These are phyloP conservation scores for Hippopotamyrus pictus DNA, from an alignment of 2,797 vertebrate genomes.

Conservation along the genomic window DNA sequence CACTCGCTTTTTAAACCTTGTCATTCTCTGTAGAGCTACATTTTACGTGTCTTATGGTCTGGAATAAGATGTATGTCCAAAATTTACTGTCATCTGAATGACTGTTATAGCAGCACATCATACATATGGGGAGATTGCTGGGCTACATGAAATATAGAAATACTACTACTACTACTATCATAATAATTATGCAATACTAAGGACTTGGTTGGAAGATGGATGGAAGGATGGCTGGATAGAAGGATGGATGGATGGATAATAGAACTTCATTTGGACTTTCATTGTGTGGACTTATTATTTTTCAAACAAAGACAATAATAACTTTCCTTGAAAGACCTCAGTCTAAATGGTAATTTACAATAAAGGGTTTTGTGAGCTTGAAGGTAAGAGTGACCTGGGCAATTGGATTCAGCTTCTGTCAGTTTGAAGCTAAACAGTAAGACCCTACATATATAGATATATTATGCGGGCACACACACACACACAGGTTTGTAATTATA, in stretches of 20 bases:
- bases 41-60: neutral
- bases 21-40: neutral
- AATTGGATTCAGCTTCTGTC: neutral
- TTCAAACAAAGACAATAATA: neutral
- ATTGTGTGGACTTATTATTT: neutral
- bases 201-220: neutral
- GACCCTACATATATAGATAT: neutral
- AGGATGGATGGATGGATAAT: neutral
- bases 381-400: neutral
- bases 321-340: neutral
- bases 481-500: neutral
- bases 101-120: neutral
- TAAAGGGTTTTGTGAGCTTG: neutral
- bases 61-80: neutral
- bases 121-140: neutral
- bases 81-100: neutral
- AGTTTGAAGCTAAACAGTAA: neutral
- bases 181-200: neutral
- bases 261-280: neutral
- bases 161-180: neutral
- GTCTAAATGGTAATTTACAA: neutral
- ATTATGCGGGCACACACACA: neutral
- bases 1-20: neutral
- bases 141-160: neutral
- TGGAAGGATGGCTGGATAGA: too few relatives aligned